These are phyloP conservation scores for Amphimallon solstitiale DNA, from an alignment of 2,888 invertebrate genomes.

Conservation along the genomic window DNA sequence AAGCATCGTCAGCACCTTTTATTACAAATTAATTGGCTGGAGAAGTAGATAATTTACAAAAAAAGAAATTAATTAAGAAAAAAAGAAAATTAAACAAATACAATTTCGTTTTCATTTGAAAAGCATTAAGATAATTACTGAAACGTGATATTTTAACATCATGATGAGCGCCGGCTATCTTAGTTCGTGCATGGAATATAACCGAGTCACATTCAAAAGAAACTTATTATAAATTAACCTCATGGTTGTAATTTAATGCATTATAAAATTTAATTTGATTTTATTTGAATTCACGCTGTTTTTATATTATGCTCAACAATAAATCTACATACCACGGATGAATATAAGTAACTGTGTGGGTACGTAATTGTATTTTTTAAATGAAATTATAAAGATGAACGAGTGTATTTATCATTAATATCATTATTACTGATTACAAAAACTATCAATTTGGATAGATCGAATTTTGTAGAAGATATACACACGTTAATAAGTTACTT, in stretches of 20 bases:
- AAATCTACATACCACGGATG: not conserved
- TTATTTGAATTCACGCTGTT: slow-evolving; percentile 28
- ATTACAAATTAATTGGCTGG: no score
- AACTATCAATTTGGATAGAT: slow-evolving; percentile 10
- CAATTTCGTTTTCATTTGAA: not conserved
- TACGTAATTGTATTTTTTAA: no score
- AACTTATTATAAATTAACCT: slow-evolving; percentile 21
- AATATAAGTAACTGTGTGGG: slow-evolving; percentile 12
- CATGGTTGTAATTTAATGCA: slow-evolving; percentile 9
- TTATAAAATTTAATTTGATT: slow-evolving; percentile 20
- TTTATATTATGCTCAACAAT: slow-evolving; percentile 20
- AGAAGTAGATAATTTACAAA: no score
- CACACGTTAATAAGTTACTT: slow-evolving; percentile 5
- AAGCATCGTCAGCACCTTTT: no score
- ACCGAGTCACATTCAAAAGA: not conserved
- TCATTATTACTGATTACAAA: not conserved
- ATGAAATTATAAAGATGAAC: no score
- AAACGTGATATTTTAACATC: slow-evolving; percentile 17
- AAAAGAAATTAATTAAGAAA: no score
- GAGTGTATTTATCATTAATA: not conserved
- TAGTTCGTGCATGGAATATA: slow-evolving; percentile 6
- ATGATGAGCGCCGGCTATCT: slow-evolving; percentile 24
- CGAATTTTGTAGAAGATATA: not conserved
- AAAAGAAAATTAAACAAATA: not conserved
- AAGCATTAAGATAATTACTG: not conserved